These are phyloP conservation scores for Isoperla grammatica DNA, from an alignment of 2,888 invertebrate genomes.

Conservation along the genomic window DNA sequence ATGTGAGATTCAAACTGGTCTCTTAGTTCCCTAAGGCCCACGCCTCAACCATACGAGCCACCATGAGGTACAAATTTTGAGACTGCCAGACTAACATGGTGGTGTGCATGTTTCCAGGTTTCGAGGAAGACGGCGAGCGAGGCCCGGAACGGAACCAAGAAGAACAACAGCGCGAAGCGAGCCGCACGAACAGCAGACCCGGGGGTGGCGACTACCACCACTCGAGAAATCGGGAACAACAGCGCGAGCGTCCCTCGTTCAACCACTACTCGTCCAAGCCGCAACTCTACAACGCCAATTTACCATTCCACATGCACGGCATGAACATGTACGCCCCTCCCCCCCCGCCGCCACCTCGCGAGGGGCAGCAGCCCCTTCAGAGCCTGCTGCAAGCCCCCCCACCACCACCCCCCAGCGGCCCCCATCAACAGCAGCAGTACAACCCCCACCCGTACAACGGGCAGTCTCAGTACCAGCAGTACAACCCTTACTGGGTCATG, in stretches of 20 bases:
- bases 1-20: too few relatives aligned
- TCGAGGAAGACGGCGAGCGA: too few relatives aligned
- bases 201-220: conserved; percentile 16
- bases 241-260: conserved; percentile 32
- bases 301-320: conserved; percentile 33
- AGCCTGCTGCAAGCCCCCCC: conserved; percentile 32
- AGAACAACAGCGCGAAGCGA: conserved; percentile 16
- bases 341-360: conserved; percentile 30
- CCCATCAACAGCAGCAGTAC: conserved; percentile 4
- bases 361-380: conserved; percentile 19
- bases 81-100: too few relatives aligned
- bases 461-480: conserved; percentile 24
- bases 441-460: neutral
- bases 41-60: too few relatives aligned
- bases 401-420: conserved; percentile 5
- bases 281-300: conserved; percentile 34
- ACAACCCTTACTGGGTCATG: conserved; percentile 30
- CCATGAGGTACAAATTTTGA: too few relatives aligned
- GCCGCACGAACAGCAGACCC: conserved; percentile 4
- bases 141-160: neutral
- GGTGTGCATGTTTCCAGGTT: neutral
- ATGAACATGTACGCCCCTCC: conserved; percentile 31
- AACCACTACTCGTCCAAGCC: conserved; percentile 36
- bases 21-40: too few relatives aligned
- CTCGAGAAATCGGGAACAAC: neutral